Percentiles rank a stretch among this genome's conserved stretches.
Conservation (phyloP, 2,888 invertebrate species). For the Papilio elwesi region DNA sequence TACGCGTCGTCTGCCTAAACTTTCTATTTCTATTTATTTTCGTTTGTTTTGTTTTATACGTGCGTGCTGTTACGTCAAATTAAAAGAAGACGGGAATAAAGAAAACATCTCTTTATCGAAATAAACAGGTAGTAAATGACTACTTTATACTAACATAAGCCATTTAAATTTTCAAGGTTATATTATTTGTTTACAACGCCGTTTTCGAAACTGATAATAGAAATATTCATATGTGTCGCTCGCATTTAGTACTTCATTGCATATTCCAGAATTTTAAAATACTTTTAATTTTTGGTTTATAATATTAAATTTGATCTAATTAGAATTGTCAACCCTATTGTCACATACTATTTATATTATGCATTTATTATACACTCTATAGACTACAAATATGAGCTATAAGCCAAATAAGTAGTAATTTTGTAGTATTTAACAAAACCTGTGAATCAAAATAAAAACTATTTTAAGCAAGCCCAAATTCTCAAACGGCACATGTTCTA, state of each 20-base stretch:
- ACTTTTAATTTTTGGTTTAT: not conserved
- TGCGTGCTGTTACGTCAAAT: not conserved
- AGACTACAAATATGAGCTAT: not conserved
- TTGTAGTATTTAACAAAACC: not conserved
- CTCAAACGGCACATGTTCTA: not conserved
- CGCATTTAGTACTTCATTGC: not conserved
- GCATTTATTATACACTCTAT: no score
- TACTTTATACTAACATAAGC: not conserved
- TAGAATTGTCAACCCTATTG: not conserved
- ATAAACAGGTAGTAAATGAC: conserved; percentile 14
- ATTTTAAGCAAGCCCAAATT: not conserved
- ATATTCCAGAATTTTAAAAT: no score
- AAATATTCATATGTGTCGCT: not conserved
- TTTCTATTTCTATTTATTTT: not conserved
- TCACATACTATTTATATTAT: no score
- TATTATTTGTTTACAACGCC: conserved; percentile 12
- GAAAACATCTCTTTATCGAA: not conserved
- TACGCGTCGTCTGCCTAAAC: conserved; percentile 1
- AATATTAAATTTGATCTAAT: not conserved
- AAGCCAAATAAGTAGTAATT: not conserved
- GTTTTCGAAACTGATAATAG: not conserved
- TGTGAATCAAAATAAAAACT: not conserved
- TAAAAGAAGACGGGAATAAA: not conserved
- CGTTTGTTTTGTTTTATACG: conserved; percentile 10
- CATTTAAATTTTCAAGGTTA: conserved; percentile 16